phyloP scores from a whole-genome alignment of 2,888 invertebrate species.

The Tinea semifulvella region DNA sequence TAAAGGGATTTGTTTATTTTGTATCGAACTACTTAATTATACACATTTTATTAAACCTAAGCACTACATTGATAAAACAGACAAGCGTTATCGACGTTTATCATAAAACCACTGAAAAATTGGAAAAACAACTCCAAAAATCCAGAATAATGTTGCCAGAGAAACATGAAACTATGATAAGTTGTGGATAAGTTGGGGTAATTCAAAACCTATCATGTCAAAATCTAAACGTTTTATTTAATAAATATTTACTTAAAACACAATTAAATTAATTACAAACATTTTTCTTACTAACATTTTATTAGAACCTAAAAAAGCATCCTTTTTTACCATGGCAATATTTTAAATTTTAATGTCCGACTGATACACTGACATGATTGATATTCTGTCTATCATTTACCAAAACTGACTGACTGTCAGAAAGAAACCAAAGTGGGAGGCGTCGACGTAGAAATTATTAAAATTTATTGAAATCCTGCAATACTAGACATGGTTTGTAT shows the following conservation, averaged over 20 bases:
- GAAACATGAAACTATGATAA: too few relatives aligned
- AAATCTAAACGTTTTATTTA: too few relatives aligned
- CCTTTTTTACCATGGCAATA: too few relatives aligned
- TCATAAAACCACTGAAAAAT: slow-evolving; percentile 46
- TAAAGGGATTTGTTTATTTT: slow-evolving; percentile 44
- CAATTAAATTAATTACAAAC: too few relatives aligned
- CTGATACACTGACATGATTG: too few relatives aligned
- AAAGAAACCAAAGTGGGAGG: neutral
- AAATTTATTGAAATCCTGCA: neutral
- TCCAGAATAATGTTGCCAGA: neutral
- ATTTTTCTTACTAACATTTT: too few relatives aligned
- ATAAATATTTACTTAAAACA: too few relatives aligned
- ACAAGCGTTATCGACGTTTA: slow-evolving; percentile 39
- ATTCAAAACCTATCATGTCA: too few relatives aligned
- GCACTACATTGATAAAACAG: slow-evolving; percentile 49
- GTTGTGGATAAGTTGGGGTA: too few relatives aligned
- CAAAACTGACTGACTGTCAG: neutral
- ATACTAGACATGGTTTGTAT: neutral
- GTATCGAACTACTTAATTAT: slow-evolving; percentile 51
- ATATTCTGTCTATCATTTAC: too few relatives aligned
- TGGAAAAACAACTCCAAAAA: slow-evolving; percentile 40
- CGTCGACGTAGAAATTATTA: neutral
- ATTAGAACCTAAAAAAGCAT: too few relatives aligned
- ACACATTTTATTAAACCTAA: slow-evolving; percentile 51
- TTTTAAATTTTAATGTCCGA: too few relatives aligned